Evolutionary conservation across 2,797 vertebrate species (phyloP).

Genomic region (Taenioides sp.): DNA sequence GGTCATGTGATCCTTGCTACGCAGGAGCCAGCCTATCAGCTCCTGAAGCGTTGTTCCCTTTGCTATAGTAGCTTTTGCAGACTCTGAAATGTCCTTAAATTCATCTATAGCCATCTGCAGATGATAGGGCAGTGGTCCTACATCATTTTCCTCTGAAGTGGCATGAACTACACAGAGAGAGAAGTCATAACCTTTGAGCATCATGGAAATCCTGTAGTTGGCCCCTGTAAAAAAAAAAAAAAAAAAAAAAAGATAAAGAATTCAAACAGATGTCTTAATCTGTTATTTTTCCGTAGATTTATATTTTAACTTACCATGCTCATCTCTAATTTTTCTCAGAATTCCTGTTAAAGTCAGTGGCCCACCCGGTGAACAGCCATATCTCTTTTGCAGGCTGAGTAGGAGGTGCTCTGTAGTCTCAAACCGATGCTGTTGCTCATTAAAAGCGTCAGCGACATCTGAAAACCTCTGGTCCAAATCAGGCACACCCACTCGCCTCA

Average conservation of each 20-base stretch:
- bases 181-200: slow-evolving; percentile 79
- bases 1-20: slow-evolving; percentile 53
- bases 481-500: slow-evolving; percentile 62
- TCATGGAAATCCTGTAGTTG: slow-evolving; percentile 56
- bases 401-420: slow-evolving; percentile 60
- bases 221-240: slow-evolving; percentile 39
- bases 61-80: slow-evolving; percentile 67
- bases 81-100: slow-evolving; percentile 58
- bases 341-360: slow-evolving; percentile 61
- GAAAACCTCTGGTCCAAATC: slow-evolving; percentile 73
- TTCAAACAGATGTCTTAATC: background rate
- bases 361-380: slow-evolving; percentile 38
- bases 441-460: slow-evolving; percentile 75
- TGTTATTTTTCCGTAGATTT: background rate
- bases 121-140: slow-evolving; percentile 32
- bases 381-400: slow-evolving; percentile 52
- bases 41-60: slow-evolving; percentile 69
- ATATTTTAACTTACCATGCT: slow-evolving; percentile 65
- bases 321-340: slow-evolving; percentile 66
- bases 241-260: background rate
- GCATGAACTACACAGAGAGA: slow-evolving; percentile 59
- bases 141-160: slow-evolving; percentile 10
- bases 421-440: slow-evolving; percentile 71
- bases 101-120: slow-evolving; percentile 65
- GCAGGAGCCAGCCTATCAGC: slow-evolving; percentile 71